phyloP scores from a whole-genome alignment of 2,797 vertebrate genomes.

The Clarias platycephalus region DNA sequence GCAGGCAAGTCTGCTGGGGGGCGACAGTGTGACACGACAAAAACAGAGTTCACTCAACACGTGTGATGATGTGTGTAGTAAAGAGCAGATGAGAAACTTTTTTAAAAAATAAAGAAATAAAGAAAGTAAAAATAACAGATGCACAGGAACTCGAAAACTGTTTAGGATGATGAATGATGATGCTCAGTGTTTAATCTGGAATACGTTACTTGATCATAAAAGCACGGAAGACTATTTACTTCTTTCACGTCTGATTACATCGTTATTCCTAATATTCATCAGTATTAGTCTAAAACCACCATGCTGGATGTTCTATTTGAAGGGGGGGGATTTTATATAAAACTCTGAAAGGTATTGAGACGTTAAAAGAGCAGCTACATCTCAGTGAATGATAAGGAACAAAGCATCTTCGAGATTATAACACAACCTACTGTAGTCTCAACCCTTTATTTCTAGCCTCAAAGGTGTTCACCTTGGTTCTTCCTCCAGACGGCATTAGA shows the following conservation, averaged over 20 bases:
- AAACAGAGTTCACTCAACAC: slow-evolving; percentile 55
- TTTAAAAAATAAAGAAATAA: slow-evolving; percentile 13
- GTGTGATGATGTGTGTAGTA: background rate
- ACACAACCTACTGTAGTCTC: background rate
- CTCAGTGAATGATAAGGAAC: background rate
- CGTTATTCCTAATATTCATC: too few species aligned
- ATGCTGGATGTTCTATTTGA: too few species aligned
- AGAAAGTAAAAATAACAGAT: background rate
- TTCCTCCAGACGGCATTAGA: slow-evolving; percentile 86
- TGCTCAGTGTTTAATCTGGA: background rate
- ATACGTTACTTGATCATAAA: background rate
- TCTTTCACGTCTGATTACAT: too few species aligned
- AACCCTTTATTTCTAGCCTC: slow-evolving; percentile 1
- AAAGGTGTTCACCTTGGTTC: slow-evolving; percentile 78
- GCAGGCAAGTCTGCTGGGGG: slow-evolving; percentile 58
- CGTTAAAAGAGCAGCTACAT: background rate
- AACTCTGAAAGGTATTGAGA: background rate
- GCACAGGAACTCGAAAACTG: slow-evolving; percentile 14
- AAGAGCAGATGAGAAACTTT: background rate
- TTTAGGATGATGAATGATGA: background rate
- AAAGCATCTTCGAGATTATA: background rate
- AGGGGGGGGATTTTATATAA: too few species aligned
- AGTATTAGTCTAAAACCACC: too few species aligned
- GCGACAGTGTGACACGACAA: slow-evolving; percentile 60
- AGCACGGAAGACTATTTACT: too few species aligned